A percentile compares a stretch with the other conserved stretches of the same genome.
These are phyloP conservation scores for Hypothenemus hampei DNA, from an alignment of 1,140 invertebrate genomes.

Conservation along the genomic window DNA sequence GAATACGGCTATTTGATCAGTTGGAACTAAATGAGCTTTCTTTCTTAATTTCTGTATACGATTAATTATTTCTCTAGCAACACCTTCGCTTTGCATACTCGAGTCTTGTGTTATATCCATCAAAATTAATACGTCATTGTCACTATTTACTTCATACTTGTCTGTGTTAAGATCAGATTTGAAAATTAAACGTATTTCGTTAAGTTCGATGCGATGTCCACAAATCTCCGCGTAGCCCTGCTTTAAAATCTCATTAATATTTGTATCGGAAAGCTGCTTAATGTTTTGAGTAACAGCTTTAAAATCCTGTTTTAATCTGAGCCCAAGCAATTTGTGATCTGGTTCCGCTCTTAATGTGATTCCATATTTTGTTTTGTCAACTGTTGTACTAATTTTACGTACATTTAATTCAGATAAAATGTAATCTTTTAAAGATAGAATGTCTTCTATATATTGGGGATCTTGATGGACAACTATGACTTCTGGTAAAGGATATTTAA, in stretches of 20 bases:
- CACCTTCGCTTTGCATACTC: constrained; percentile 86
- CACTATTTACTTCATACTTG: constrained; percentile 73
- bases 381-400: constrained; percentile 78
- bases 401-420: constrained; percentile 95
- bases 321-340: constrained; percentile 81
- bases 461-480: constrained; percentile 92
- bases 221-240: constrained; percentile 67
- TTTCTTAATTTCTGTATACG: constrained; percentile 96
- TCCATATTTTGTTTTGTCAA: constrained; percentile 90
- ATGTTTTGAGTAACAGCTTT: constrained; percentile 82
- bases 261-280: constrained; percentile 71
- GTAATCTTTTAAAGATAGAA: constrained; percentile 77
- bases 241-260: constrained; percentile 73
- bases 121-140: constrained; percentile 79
- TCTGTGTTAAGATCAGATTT: constrained; percentile 53
- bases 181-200: constrained; percentile 86
- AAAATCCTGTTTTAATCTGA: constrained; percentile 83
- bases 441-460: constrained; percentile 69
- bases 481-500: constrained; percentile 96
- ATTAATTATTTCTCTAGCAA: constrained; percentile 92
- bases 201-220: constrained; percentile 70
- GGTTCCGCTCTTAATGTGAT: constrained; percentile 91
- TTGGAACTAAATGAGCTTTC: constrained; percentile 87
- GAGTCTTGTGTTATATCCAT: constrained; percentile 79
- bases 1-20: constrained; percentile 84